Evolutionary conservation across 2,888 invertebrate genomes (phyloP).

Genomic region (Nemoura dubitans): DNA sequence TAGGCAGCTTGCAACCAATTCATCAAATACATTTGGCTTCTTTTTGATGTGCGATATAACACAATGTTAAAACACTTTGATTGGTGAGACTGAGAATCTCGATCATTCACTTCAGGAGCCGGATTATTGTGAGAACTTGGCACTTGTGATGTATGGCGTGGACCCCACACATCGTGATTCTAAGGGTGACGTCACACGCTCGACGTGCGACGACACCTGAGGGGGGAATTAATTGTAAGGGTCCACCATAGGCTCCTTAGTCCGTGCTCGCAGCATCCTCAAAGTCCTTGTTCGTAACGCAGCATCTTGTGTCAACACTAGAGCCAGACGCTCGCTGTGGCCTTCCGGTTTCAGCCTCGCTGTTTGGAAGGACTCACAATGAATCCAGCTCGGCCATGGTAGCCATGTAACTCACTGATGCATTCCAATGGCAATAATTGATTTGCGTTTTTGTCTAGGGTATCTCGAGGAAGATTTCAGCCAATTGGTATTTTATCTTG

Average conservation of each 20-base stretch:
- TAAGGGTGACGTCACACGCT: neutral
- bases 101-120: neutral
- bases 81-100: neutral
- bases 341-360: neutral
- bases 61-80: neutral
- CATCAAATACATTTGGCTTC: neutral
- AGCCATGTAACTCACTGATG: neutral
- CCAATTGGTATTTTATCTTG: too few relatives aligned
- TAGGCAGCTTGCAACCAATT: too few relatives aligned
- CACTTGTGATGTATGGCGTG: constrained; percentile 10
- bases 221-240: neutral
- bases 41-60: neutral
- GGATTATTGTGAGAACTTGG: neutral
- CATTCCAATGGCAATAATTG: neutral
- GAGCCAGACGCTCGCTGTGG: neutral
- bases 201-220: neutral
- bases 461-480: too few relatives aligned
- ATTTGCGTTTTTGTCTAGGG: too few relatives aligned
- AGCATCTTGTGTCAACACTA: neutral
- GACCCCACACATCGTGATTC: constrained; percentile 13
- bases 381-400: neutral
- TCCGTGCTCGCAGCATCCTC: neutral
- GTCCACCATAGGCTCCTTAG: neutral
- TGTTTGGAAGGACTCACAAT: neutral
- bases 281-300: neutral